Evolutionary conservation across 2,797 vertebrate genomes (phyloP).

Genomic region (Poeciliopsis paucimaculata): DNA sequence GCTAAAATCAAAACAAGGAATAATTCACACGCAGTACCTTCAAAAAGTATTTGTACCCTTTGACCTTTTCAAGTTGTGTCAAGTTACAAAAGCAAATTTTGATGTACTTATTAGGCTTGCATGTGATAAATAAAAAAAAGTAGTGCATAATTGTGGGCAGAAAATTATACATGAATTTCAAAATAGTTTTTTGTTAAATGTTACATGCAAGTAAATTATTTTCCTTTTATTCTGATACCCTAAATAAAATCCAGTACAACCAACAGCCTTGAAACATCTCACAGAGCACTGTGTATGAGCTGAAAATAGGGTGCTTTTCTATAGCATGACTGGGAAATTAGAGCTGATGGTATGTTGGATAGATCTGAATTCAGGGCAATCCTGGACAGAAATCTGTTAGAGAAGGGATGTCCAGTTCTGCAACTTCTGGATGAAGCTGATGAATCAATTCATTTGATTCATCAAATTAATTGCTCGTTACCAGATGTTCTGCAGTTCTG

Average conservation of each 20-base stretch:
- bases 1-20: conserved; percentile 2
- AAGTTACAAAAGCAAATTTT: background rate
- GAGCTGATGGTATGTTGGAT: background rate
- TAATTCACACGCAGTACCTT: background rate
- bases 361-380: background rate
- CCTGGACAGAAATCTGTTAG: background rate
- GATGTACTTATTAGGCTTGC: background rate
- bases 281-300: background rate
- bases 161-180: background rate
- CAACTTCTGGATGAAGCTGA: background rate
- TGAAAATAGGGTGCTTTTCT: background rate
- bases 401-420: background rate
- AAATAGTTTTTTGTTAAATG: background rate
- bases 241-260: background rate
- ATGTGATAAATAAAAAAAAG: background rate
- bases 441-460: too few species aligned
- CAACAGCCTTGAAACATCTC: background rate
- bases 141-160: background rate
- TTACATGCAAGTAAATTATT: background rate
- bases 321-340: background rate
- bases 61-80: background rate
- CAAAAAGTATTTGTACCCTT: background rate
- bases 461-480: background rate
- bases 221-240: background rate
- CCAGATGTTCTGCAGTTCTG: background rate